phyloP scores from a whole-genome alignment of 1,140 invertebrate species.

The Cydia pomonella region DNA sequence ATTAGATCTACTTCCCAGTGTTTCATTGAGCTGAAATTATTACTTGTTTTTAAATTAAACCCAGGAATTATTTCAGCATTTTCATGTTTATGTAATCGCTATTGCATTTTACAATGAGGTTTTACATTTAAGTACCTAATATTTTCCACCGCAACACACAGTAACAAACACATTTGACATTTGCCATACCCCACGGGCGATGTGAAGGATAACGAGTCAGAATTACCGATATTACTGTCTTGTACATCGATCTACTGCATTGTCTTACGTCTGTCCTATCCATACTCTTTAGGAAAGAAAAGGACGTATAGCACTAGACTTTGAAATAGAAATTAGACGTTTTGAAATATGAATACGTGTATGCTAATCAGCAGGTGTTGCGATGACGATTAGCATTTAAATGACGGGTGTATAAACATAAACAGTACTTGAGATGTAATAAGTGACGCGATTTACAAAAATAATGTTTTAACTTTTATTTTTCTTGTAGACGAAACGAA shows the following conservation, averaged over 20 bases:
- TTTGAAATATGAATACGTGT: conserved; percentile 13
- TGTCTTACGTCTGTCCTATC: conserved; percentile 18
- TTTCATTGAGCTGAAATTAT: too few species aligned
- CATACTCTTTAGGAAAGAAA: neutral
- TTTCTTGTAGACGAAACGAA: too few species aligned
- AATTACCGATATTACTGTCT: conserved; percentile 28
- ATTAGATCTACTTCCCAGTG: too few species aligned
- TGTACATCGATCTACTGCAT: conserved; percentile 31
- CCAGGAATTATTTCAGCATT: too few species aligned
- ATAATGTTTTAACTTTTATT: neutral
- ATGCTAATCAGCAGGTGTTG: conserved; percentile 28
- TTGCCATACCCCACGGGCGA: conserved; percentile 27
- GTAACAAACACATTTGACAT: conserved; percentile 27
- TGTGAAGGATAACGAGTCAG: conserved; percentile 26
- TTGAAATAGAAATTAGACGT: neutral
- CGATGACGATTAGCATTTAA: conserved; percentile 28
- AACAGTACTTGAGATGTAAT: neutral
- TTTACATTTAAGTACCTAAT: neutral
- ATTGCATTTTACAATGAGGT: neutral
- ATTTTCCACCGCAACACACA: conserved; percentile 1
- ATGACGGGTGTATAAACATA: conserved; percentile 27
- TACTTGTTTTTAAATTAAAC: too few species aligned
- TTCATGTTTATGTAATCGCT: neutral
- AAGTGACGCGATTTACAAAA: neutral
- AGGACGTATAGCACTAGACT: neutral